These are phyloP conservation scores for Heliconius hortense DNA, from an alignment of 2,888 invertebrate genomes.

Conservation along the genomic window DNA sequence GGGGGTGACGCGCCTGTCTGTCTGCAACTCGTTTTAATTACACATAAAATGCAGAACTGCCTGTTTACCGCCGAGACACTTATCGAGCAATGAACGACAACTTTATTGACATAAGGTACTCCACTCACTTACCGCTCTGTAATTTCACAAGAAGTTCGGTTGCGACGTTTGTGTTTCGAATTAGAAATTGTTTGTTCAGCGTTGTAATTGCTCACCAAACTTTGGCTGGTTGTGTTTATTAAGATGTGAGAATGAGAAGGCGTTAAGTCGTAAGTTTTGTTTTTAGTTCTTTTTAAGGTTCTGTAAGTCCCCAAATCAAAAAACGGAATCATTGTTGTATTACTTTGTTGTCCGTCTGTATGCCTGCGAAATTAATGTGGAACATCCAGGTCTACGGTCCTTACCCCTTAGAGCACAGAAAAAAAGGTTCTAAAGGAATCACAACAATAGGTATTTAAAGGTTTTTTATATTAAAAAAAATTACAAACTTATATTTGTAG, in stretches of 20 bases:
- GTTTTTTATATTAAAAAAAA: too few relatives aligned
- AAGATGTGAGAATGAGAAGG: not conserved
- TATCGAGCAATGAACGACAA: slow-evolving; percentile 56
- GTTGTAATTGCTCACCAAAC: slow-evolving; percentile 37
- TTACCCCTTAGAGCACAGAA: too few relatives aligned
- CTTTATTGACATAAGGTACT: slow-evolving; percentile 61
- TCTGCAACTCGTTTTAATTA: slow-evolving; percentile 61
- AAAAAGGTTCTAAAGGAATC: too few relatives aligned
- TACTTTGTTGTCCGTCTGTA: too few relatives aligned
- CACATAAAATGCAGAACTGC: slow-evolving; percentile 70
- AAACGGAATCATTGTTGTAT: too few relatives aligned
- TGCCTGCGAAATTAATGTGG: too few relatives aligned
- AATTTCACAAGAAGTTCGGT: slow-evolving; percentile 44
- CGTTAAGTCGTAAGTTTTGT: too few relatives aligned
- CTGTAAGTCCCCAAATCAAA: too few relatives aligned
- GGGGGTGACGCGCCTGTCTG: slow-evolving; percentile 30
- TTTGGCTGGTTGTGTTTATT: slow-evolving; percentile 18
- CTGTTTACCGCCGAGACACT: slow-evolving; percentile 65
- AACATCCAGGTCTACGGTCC: too few relatives aligned
- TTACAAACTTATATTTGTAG: too few relatives aligned
- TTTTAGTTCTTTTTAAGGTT: too few relatives aligned
- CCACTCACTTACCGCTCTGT: slow-evolving; percentile 53
- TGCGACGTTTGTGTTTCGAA: slow-evolving; percentile 45
- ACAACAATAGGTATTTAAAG: too few relatives aligned
- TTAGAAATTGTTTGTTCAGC: slow-evolving; percentile 42